These are phyloP conservation scores for Champsocephalus gunnari DNA, from an alignment of 2,797 vertebrate genomes.

Conservation along the genomic window DNA sequence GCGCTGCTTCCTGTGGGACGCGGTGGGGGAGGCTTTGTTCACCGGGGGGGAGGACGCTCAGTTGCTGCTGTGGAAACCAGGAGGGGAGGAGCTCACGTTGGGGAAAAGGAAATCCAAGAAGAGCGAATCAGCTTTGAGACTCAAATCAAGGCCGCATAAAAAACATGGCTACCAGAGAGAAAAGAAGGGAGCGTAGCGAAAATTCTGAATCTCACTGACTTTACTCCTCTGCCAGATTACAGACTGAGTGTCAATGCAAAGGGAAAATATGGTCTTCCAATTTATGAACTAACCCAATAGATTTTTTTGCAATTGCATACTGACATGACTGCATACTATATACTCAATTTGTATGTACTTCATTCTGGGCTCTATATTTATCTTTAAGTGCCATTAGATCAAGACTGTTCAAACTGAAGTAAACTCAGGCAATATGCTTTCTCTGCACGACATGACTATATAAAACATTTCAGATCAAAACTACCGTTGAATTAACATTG, in stretches of 20 bases:
- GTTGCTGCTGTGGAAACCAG: constrained; percentile 92
- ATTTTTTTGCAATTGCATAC: too few species aligned
- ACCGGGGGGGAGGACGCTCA: constrained; percentile 95
- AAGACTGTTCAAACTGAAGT: too few species aligned
- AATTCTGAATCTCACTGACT: too few species aligned
- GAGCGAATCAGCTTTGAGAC: constrained; percentile 86
- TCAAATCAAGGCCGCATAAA: constrained; percentile 87
- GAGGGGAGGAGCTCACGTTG: constrained; percentile 77
- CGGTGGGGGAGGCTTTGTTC: constrained; percentile 80
- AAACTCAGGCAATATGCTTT: too few species aligned
- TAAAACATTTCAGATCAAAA: too few species aligned
- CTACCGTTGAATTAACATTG: too few species aligned
- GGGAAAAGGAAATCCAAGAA: constrained; percentile 86
- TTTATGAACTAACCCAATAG: too few species aligned
- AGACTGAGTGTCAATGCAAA: background rate
- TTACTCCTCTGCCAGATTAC: background rate
- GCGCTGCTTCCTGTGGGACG: constrained; percentile 93
- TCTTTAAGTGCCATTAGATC: too few species aligned
- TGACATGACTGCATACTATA: too few species aligned
- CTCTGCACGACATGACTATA: too few species aligned
- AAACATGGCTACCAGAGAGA: constrained; percentile 78
- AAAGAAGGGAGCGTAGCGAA: constrained; percentile 39
- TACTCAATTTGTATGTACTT: too few species aligned
- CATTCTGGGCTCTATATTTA: too few species aligned
- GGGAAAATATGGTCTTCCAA: background rate